Conservation (phyloP, 2,888 invertebrate species). For the Ceramica pisi region DNA sequence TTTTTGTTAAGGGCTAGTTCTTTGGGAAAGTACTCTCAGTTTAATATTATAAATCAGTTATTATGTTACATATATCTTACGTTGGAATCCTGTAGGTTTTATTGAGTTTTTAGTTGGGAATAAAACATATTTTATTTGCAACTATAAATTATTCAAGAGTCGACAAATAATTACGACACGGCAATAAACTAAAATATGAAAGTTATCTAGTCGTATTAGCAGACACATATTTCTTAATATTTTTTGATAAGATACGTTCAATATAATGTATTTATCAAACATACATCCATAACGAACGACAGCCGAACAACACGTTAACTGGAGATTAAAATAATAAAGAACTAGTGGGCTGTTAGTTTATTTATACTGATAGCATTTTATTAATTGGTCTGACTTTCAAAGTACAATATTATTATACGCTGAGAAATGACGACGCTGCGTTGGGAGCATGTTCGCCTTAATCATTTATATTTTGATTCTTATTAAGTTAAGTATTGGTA, state of each 20-base stretch:
- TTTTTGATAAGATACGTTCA: constrained; percentile 27
- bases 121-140: not conserved
- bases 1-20: constrained; percentile 52
- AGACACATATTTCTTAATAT: constrained; percentile 30
- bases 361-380: constrained; percentile 53
- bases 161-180: constrained; percentile 4
- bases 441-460: constrained; percentile 60
- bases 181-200: constrained; percentile 19
- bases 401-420: constrained; percentile 61
- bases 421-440: constrained; percentile 54
- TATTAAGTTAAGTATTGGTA: constrained; percentile 67
- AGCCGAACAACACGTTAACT: constrained; percentile 37
- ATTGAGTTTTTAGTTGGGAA: not conserved
- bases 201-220: constrained; percentile 12
- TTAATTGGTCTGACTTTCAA: constrained; percentile 49
- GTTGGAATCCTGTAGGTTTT: not conserved
- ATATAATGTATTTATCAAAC: constrained; percentile 45
- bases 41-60: not conserved
- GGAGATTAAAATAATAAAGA: constrained; percentile 52
- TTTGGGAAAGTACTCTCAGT: not conserved
- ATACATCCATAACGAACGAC: constrained; percentile 39
- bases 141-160: not conserved
- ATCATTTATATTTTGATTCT: constrained; percentile 66
- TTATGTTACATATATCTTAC: no score
- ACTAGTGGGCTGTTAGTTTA: constrained; percentile 39